Percentiles rank a stretch among this genome's conserved stretches.
phyloP scores from a whole-genome alignment of 1,140 invertebrate species.

The Coenobita brevimanus region DNA sequence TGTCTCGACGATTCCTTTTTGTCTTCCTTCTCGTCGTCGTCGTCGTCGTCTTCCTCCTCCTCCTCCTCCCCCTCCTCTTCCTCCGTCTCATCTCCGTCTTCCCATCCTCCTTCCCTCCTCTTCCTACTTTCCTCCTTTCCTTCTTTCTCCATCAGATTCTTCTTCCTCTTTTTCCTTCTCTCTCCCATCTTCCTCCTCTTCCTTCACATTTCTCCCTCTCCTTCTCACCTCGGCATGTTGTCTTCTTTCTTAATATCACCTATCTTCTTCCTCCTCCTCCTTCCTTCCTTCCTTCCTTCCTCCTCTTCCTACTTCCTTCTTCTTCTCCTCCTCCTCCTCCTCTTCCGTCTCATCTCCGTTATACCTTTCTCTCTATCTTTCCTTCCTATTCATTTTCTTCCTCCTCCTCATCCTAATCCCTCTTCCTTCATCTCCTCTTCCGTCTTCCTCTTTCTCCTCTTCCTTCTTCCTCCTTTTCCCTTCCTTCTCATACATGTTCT shows the following conservation, averaged over 20 bases:
- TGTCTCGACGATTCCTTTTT: no score
- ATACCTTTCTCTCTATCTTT: no score
- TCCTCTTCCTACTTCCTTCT: neutral
- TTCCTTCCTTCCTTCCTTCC: neutral
- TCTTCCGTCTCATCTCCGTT: neutral
- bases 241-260: no score
- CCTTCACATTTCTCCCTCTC: neutral
- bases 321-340: neutral
- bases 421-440: no score
- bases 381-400: no score
- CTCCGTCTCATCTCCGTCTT: no score
- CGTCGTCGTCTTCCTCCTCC: neutral
- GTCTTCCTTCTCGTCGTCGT: neutral
- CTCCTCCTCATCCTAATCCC: no score
- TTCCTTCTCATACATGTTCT: no score
- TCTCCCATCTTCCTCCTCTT: neutral
- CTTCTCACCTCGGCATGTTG: neutral
- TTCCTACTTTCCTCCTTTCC: neutral
- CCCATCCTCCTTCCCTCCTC: neutral
- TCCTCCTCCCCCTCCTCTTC: neutral
- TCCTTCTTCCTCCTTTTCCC: neutral
- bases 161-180: neutral
- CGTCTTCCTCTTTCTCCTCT: no score
- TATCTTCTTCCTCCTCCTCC: neutral
- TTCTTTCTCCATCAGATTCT: no score